Conservation (phyloP, 2,888 invertebrate species). For the Harpagoxenus sublaevis region DNA sequence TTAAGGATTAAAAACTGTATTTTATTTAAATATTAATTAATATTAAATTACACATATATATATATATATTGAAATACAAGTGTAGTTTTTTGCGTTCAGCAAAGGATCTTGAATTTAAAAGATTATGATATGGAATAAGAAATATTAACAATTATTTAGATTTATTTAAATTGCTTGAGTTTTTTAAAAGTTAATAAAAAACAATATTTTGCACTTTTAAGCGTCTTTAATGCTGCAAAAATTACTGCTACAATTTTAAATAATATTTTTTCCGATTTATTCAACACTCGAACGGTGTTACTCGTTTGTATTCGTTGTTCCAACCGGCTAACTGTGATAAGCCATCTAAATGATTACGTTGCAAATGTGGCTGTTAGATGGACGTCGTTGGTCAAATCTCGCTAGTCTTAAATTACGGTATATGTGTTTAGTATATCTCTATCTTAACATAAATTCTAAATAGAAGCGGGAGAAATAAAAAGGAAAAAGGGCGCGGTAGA, state of each 20-base stretch:
- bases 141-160: not conserved
- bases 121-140: not conserved
- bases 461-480: not conserved
- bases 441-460: not conserved
- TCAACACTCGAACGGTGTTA: not conserved
- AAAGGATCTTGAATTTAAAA: not conserved
- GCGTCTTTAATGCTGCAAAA: not conserved
- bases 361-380: not conserved
- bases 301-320: not conserved
- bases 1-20: not conserved
- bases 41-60: not conserved
- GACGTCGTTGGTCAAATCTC: not conserved
- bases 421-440: not conserved
- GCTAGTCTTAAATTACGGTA: constrained; percentile 2
- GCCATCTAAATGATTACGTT: constrained; percentile 16
- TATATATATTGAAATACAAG: not conserved
- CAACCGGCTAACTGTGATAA: constrained; percentile 7
- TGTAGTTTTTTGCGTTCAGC: not conserved
- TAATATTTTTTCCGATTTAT: not conserved
- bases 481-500: not conserved
- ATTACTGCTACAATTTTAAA: not conserved
- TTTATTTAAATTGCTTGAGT: not conserved
- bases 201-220: not conserved
- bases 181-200: not conserved
- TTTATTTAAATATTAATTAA: not conserved